Evolutionary conservation across 2,113 vertebrate species (phyloP).

Genomic region (Martes martes): DNA sequence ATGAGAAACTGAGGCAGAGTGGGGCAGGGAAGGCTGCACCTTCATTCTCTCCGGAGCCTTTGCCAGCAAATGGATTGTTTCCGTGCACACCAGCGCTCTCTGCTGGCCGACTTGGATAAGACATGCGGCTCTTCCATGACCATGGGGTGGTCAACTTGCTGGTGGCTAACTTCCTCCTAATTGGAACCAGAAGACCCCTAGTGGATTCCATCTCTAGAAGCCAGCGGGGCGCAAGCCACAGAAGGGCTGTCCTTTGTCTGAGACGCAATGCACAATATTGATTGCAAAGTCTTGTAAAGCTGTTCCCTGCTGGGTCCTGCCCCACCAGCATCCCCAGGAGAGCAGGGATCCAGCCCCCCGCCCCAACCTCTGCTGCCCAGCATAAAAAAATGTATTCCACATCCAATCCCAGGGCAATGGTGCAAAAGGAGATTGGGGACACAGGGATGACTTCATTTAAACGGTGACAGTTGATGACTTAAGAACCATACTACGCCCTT

Average conservation of each 20-base stretch:
- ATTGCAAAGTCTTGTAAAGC: background rate
- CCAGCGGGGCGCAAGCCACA: accelerated
- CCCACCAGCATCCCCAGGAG: background rate
- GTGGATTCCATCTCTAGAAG: background rate
- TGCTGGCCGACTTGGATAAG: background rate
- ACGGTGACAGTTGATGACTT: no score
- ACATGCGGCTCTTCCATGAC: background rate
- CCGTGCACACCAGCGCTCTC: background rate
- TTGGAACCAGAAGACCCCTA: background rate
- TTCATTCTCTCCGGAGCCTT: background rate
- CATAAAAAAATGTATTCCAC: background rate
- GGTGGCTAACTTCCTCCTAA: background rate
- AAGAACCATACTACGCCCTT: background rate
- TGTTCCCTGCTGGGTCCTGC: background rate
- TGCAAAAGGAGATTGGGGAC: background rate
- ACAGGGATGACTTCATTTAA: background rate
- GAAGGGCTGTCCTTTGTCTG: background rate
- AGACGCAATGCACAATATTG: background rate
- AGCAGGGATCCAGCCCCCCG: background rate
- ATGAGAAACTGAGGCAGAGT: background rate
- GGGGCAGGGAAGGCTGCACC: background rate
- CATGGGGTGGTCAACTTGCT: background rate
- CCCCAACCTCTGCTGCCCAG: background rate
- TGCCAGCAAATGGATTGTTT: no score
- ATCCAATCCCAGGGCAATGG: background rate